These are phyloP conservation scores for Gymnopithys bicolor DNA, from an alignment of 2,797 vertebrate species.

Conservation along the genomic window DNA sequence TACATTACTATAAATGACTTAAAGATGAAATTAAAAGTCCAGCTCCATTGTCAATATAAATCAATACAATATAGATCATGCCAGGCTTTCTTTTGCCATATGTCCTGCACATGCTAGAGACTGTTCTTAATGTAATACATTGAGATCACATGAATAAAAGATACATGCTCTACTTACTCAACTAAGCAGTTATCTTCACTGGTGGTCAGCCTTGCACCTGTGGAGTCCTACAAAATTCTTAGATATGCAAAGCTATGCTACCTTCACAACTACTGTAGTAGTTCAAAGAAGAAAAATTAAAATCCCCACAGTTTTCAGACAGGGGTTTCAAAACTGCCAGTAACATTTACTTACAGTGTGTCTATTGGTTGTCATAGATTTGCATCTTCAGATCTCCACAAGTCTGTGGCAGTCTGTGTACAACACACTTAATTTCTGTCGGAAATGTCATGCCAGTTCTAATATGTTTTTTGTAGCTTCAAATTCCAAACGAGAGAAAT, in stretches of 20 bases:
- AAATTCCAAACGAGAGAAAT: neutral
- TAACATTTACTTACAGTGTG: fast-evolving
- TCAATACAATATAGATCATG: neutral
- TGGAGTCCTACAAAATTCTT: neutral
- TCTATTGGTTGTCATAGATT: neutral
- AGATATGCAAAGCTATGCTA: neutral
- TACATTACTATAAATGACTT: neutral
- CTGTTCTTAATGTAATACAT: neutral
- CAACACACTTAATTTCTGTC: neutral
- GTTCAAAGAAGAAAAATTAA: neutral
- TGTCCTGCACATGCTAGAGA: neutral
- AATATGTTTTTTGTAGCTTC: neutral
- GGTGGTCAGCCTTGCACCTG: neutral
- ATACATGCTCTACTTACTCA: neutral
- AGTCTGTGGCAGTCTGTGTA: neutral
- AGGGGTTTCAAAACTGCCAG: neutral
- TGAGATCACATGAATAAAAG: neutral
- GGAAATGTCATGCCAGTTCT: neutral
- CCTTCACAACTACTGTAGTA: neutral
- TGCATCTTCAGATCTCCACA: neutral
- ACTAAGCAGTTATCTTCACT: neutral
- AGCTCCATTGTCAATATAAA: neutral
- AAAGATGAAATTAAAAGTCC: neutral
- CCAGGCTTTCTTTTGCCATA: neutral
- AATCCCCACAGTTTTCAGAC: neutral